Percentiles rank a stretch among this genome's conserved stretches.
phyloP scores from a whole-genome alignment of 2,888 invertebrate genomes.

The Drosophila neoperkinsi region DNA sequence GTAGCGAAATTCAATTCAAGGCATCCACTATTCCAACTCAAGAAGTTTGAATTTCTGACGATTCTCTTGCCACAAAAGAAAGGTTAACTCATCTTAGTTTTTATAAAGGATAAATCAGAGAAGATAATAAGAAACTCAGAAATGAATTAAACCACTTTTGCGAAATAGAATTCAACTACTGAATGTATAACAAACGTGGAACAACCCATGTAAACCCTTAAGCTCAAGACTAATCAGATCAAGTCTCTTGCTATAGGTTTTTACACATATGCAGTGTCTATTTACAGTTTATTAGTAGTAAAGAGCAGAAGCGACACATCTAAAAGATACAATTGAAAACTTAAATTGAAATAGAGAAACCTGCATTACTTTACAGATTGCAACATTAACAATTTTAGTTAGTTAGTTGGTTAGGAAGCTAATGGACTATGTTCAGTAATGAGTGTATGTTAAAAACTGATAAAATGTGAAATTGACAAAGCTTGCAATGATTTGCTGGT shows the following conservation, averaged over 20 bases:
- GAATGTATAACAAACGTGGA: neutral
- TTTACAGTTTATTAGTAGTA: neutral
- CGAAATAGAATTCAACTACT: neutral
- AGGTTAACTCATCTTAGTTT: neutral
- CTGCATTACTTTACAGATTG: neutral
- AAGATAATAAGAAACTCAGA: neutral
- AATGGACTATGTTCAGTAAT: neutral
- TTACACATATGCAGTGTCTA: neutral
- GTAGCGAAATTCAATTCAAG: neutral
- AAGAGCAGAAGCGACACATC: neutral
- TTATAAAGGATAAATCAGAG: neutral
- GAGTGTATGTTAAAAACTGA: constrained; percentile 30
- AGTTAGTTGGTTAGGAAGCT: constrained; percentile 7
- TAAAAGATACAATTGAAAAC: neutral
- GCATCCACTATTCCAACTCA: too few species aligned
- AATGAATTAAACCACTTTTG: neutral
- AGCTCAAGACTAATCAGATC: neutral
- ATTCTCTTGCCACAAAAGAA: too few species aligned
- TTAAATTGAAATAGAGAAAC: neutral
- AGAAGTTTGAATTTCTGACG: too few species aligned
- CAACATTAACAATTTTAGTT: neutral
- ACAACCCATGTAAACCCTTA: neutral
- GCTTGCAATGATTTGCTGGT: constrained; percentile 59
- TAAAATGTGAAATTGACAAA: constrained; percentile 64
- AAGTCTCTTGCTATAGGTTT: neutral